Evolutionary conservation across 2,888 invertebrate genomes (phyloP), one percentile per base, ranked within the genome.

Genomic region (Pteria penguin): DNA sequence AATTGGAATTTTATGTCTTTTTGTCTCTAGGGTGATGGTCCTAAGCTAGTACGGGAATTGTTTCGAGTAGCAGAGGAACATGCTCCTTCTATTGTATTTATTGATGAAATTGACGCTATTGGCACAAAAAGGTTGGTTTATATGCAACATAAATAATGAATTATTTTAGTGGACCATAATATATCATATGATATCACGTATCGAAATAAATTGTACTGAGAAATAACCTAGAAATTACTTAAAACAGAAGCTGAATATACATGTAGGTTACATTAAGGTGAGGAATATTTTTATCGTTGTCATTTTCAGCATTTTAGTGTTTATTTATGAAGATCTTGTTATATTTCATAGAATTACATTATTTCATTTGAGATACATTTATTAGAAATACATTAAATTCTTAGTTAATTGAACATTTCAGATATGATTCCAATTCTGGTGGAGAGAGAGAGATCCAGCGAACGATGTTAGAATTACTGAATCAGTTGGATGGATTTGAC

Each of bases 61-160:
- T 99, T 99, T 93, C 94, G 99, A 87, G 99, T 99, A n/a, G 99
- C 99, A 0, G 99, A 99, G 91, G 99, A 99, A 91, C 98, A 99
- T 93, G 98, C 99, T 0, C 99, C 99, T 0, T 98, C 99, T 0
- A 99, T 99, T 92, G 98, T 99, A 14, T 99, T 99, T 91, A 99
- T 99, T 88, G 99, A 99, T 94, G 99, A 99, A 94, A 99, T 99
- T 88, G 99, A 99, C 94, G 99, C 99, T 32, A 97, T 99, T 18
- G 99, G 99, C 75, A 99, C 98, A 4, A 99, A 99, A 93, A 95
- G 94, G 90, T n/a, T n/a, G n/a, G n/a, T n/a, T n/a, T n/a, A n/a
- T n/a, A n/a, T n/a, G n/a, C n/a, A n/a, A n/a, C n/a, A n/a, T n/a
- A n/a, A n/a, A n/a, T n/a, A n/a, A n/a, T n/a, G n/a, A n/a, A n/a